Percentiles rank a stretch among this genome's conserved stretches.
phyloP scores from a whole-genome alignment of 2,797 vertebrate species.

The Crenuchus spilurus region DNA sequence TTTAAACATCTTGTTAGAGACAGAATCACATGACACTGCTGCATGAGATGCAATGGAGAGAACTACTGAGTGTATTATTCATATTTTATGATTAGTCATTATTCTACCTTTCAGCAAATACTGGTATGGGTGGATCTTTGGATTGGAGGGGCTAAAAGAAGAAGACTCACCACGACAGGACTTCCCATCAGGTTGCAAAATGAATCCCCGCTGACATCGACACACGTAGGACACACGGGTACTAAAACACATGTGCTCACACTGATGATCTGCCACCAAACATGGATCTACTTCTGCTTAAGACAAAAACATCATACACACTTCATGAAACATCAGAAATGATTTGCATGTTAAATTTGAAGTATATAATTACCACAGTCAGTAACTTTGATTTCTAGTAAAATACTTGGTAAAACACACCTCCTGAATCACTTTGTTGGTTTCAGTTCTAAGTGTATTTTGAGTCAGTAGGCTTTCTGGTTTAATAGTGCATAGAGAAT shows the following conservation, averaged over 20 bases:
- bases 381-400: not conserved
- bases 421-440: no score
- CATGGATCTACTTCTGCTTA: slow-evolving; percentile 80
- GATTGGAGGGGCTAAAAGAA: not conserved
- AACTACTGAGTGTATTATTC: no score
- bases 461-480: no score
- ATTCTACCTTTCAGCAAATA: not conserved
- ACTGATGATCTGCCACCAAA: slow-evolving; percentile 79
- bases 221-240: slow-evolving; percentile 86
- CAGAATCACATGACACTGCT: not conserved
- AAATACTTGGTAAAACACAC: not conserved
- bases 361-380: not conserved
- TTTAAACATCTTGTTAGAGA: not conserved
- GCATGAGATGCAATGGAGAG: not conserved
- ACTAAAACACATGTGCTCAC: slow-evolving; percentile 90
- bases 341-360: not conserved
- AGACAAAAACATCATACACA: slow-evolving; percentile 20
- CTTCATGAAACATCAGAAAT: not conserved
- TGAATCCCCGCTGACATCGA: slow-evolving; percentile 86
- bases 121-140: not conserved
- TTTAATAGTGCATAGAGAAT: no score
- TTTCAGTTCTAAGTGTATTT: not conserved
- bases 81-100: not conserved
- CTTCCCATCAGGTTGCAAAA: slow-evolving; percentile 83
- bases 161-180: slow-evolving; percentile 85